Conservation (phyloP, 2,888 invertebrate species). For the Drosophila anomelani region DNA sequence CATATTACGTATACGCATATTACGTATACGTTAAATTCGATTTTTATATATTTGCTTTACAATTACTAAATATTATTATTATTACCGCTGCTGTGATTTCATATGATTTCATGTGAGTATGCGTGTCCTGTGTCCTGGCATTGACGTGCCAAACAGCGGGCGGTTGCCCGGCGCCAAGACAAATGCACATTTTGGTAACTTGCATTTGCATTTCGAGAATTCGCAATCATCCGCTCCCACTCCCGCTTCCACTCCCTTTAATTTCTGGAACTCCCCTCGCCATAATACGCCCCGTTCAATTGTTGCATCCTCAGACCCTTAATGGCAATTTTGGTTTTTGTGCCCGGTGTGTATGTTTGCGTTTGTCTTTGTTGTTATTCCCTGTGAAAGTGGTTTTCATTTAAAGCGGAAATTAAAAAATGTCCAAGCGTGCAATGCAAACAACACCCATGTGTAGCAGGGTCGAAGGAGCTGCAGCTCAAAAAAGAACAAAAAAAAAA, state of each 20-base stretch:
- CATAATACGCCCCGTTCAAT: constrained; percentile 17
- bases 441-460: constrained; percentile 26
- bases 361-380: constrained; percentile 27
- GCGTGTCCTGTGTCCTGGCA: constrained; percentile 44
- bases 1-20: background rate
- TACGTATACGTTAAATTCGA: background rate
- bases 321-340: constrained; percentile 44
- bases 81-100: constrained; percentile 8
- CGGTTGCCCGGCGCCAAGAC: constrained; percentile 52
- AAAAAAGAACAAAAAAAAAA: background rate
- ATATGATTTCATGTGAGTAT: constrained; percentile 13
- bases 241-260: background rate
- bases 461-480: constrained; percentile 1
- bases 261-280: background rate
- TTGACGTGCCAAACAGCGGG: constrained; percentile 56
- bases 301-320: constrained; percentile 37
- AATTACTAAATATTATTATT: background rate
- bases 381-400: constrained; percentile 71
- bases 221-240: constrained; percentile 23
- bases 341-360: constrained; percentile 7
- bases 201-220: constrained; percentile 56
- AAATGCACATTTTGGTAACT: constrained; percentile 66
- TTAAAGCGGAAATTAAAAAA: constrained; percentile 79
- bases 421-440: constrained; percentile 59
- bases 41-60: background rate